Percentiles rank a stretch among this genome's conserved stretches.
Conservation (phyloP, 2,888 invertebrate genomes). For the Anarsia innoxiella region DNA sequence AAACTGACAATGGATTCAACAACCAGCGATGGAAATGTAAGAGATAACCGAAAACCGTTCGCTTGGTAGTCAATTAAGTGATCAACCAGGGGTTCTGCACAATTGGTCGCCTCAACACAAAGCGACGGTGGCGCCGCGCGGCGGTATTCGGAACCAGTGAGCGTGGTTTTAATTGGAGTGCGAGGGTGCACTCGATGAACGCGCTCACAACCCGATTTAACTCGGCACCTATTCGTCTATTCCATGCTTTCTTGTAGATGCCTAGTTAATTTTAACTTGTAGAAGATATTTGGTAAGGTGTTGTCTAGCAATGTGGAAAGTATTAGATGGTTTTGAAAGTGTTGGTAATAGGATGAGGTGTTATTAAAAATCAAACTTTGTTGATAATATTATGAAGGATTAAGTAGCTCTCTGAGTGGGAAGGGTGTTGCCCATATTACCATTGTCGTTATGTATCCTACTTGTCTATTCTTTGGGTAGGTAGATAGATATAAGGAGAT, state of each 20-base stretch:
- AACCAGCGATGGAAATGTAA: not conserved
- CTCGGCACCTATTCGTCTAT: no score
- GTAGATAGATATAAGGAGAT: no score
- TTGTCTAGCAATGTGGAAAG: not conserved
- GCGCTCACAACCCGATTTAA: no score
- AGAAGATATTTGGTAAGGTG: not conserved
- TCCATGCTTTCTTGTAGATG: no score
- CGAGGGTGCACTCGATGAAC: constrained; percentile 22
- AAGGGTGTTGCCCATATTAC: no score
- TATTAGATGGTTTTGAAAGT: not conserved
- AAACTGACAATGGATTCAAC: constrained; percentile 26
- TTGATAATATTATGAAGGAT: no score
- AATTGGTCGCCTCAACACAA: constrained; percentile 72
- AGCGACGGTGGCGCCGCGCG: constrained; percentile 46
- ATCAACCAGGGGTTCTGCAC: constrained; percentile 70
- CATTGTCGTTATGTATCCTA: no score
- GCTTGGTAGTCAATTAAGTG: constrained; percentile 63
- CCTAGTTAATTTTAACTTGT: not conserved
- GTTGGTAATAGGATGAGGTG: no score
- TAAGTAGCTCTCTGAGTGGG: no score
- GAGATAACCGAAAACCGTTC: constrained; percentile 34
- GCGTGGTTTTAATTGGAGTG: constrained; percentile 55
- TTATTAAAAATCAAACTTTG: no score
- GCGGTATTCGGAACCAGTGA: constrained; percentile 38
- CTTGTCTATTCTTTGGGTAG: no score